Conservation (phyloP, 2,113 vertebrate species). For the Atlantisia rogersi region DNA sequence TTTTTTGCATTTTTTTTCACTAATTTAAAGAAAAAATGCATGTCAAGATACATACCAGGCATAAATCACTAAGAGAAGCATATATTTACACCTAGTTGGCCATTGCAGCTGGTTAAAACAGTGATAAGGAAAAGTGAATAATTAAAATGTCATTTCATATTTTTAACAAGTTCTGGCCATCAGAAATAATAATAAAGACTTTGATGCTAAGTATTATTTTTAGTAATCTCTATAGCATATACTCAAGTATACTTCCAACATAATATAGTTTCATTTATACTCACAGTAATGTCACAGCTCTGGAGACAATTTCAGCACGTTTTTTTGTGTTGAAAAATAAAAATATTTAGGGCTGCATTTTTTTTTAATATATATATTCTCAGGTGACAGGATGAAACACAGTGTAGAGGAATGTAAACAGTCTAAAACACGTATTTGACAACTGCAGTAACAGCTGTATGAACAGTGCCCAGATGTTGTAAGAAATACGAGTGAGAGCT, state of each 20-base stretch:
- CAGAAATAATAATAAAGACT: background rate
- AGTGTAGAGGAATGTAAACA: background rate
- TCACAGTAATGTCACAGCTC: background rate
- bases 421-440: background rate
- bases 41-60: background rate
- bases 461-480: background rate
- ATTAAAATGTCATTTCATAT: background rate
- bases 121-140: background rate
- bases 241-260: background rate
- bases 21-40: background rate
- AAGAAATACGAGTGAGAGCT: background rate
- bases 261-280: background rate
- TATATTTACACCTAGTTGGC: background rate
- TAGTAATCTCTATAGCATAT: background rate
- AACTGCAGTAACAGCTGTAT: background rate
- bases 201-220: background rate
- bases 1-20: background rate
- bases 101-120: background rate
- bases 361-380: background rate
- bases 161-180: background rate
- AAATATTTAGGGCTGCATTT: background rate
- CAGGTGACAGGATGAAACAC: background rate
- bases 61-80: background rate
- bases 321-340: background rate
- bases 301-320: background rate